These are phyloP conservation scores for Emydoidea blandingii DNA, from an alignment of 2,797 vertebrate genomes.

Conservation along the genomic window DNA sequence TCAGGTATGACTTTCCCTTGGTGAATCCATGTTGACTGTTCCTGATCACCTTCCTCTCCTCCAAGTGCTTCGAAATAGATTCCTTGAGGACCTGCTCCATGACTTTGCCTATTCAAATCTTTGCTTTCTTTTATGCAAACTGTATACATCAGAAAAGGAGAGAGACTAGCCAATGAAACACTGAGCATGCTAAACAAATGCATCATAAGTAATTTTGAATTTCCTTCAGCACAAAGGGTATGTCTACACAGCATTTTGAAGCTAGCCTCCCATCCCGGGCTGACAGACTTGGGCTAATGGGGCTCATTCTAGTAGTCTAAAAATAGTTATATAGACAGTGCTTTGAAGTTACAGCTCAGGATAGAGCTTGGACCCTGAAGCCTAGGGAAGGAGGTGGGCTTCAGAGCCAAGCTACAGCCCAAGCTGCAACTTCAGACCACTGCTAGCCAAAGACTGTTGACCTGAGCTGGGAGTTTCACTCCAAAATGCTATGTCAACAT, in stretches of 20 bases:
- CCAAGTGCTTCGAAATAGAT: too few relatives aligned
- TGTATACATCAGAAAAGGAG: conserved; percentile 10
- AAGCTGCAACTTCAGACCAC: too few relatives aligned
- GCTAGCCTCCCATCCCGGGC: background rate
- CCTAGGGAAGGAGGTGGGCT: too few relatives aligned
- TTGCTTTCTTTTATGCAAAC: background rate
- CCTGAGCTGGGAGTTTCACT: too few relatives aligned
- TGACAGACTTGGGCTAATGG: background rate
- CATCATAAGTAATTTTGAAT: conserved; percentile 14
- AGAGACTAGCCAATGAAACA: conserved; percentile 1
- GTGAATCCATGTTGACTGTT: too few relatives aligned
- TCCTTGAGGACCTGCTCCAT: too few relatives aligned
- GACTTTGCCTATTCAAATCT: background rate
- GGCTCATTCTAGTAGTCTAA: background rate
- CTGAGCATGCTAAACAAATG: conserved; percentile 11
- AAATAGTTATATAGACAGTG: background rate
- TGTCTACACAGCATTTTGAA: background rate
- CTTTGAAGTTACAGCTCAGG: background rate
- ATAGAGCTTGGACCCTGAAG: too few relatives aligned
- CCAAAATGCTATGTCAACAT: too few relatives aligned
- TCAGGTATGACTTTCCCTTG: too few relatives aligned
- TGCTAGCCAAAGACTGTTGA: too few relatives aligned
- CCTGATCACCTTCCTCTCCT: too few relatives aligned
- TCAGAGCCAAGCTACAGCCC: too few relatives aligned
- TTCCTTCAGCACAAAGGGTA: background rate